Evolutionary conservation across 2,113 vertebrate genomes (phyloP).

Genomic region (Alces alces): DNA sequence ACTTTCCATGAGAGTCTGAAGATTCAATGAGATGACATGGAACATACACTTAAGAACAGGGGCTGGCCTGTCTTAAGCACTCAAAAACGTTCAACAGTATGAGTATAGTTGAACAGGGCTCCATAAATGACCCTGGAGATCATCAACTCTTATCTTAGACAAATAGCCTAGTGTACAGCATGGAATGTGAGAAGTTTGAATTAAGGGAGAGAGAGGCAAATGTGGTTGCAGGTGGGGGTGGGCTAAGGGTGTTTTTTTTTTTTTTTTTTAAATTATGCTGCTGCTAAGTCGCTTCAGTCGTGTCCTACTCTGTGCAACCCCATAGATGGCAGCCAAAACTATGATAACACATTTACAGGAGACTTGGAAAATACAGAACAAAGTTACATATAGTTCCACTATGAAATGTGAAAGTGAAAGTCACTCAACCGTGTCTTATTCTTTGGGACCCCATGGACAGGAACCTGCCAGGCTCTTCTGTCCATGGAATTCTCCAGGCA

Average conservation of each 20-base stretch:
- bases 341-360: neutral
- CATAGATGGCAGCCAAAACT: neutral
- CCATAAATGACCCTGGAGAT: neutral
- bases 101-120: neutral
- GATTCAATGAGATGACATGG: neutral
- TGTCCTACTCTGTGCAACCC: no score
- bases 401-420: neutral
- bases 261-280: neutral
- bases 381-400: neutral
- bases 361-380: neutral
- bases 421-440: fast-evolving
- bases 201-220: neutral
- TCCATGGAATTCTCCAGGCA: neutral
- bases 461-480: neutral
- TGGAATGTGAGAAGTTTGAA: neutral
- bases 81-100: no score
- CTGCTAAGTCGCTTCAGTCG: no score
- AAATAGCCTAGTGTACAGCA: neutral
- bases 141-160: neutral
- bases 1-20: neutral
- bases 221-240: neutral
- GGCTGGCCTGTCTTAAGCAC: neutral
- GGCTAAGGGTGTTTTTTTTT: neutral
- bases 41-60: neutral
- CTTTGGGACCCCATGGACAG: neutral